Base-by-base conservation (phyloP, 1,140 invertebrate genomes). In the Trypoxylus dichotomus region DNA sequence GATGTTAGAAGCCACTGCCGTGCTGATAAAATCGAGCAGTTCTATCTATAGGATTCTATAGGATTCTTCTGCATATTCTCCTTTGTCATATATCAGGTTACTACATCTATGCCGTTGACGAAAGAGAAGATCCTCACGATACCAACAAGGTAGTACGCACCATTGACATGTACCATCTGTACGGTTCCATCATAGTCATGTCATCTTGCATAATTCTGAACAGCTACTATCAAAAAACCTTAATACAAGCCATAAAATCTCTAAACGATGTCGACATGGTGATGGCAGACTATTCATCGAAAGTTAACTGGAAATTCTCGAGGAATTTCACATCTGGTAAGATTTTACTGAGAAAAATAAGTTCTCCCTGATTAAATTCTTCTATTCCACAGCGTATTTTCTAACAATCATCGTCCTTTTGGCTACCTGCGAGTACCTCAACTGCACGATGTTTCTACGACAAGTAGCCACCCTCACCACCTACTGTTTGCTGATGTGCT, bases 401-500 rank as follows among this genome's bases (percentile, higher is more conserved):
- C 8, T 24, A 10, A n/a, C 24, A 3, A 68, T 24, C 21, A 21
- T 68, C 6, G 21, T 24, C 7, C 3, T 68, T 15, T 24, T 68
- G 24, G 24, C 5, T 1, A 29, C 60, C 8, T 25, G 60, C 60
- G 60, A 68, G 27, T 24, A 24, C 5, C 13, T 68, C 1, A 68
- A 68, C 24, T 68, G 60, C 24, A 68, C 60, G 19, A 68, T 68
- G 60, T 68, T 68, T 7, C 60, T 68, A 10, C 21, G 60, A 27
- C 71, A 74, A 63, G 29, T 78, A n/a, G 21, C 8, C 5, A 78
- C 71, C 3, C 21, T 73, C 0, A 54, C 71, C 7, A 42, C 43
- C 8, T 54, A 68, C 42, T 78, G 77, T 43, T 60, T 74, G 11
- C 29, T 74, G 29, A 74, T 78, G 71, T 78, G 77, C 7, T 78